Conservation (phyloP, 2,888 invertebrate genomes). For the Bellardia pandia region DNA sequence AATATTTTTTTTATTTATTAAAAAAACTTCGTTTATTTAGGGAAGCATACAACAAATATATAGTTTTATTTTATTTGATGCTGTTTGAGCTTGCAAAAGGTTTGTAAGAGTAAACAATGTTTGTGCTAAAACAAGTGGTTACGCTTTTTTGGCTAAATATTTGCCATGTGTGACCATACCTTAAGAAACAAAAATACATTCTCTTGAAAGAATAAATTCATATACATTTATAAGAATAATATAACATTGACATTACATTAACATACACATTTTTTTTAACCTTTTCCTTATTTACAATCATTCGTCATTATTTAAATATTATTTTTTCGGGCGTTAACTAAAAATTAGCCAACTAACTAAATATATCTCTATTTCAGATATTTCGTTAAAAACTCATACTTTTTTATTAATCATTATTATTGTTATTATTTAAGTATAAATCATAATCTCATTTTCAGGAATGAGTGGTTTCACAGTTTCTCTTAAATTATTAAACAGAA, state of each 20-base stretch:
- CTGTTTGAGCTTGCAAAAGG: too few species aligned
- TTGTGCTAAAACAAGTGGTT: too few species aligned
- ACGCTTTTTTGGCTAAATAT: too few species aligned
- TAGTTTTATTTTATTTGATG: too few species aligned
- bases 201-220: neutral
- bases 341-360: too few species aligned
- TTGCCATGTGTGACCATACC: too few species aligned
- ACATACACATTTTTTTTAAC: slow-evolving; percentile 15
- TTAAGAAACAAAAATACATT: neutral
- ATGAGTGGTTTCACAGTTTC: slow-evolving; percentile 12
- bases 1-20: too few species aligned
- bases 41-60: too few species aligned
- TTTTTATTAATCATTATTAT: neutral
- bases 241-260: neutral
- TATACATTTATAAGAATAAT: neutral
- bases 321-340: neutral
- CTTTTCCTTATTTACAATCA: slow-evolving; percentile 11
- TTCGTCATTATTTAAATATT: neutral
- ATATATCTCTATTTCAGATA: neutral
- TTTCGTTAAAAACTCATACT: neutral
- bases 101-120: too few species aligned
- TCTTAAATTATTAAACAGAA: neutral
- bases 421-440: neutral
- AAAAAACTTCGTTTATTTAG: too few species aligned
- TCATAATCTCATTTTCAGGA: slow-evolving; percentile 8